Evolutionary conservation across 2,797 vertebrate species (phyloP).

Genomic region (Leuciscus waleckii): DNA sequence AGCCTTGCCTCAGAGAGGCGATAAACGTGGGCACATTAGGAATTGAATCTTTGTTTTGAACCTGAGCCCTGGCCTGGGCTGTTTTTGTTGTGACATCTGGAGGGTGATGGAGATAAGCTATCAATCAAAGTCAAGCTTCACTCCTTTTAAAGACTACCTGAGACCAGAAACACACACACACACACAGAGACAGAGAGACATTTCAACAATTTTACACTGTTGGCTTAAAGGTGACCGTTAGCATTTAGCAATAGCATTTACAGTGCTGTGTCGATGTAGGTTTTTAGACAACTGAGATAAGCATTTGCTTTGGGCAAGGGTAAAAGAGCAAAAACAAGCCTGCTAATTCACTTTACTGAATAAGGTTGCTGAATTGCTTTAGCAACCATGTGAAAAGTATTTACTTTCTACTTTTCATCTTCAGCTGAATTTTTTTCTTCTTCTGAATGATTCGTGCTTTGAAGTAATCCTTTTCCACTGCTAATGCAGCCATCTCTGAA

Average conservation of each 20-base stretch:
- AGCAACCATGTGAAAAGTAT: constrained; percentile 27
- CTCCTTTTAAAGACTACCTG: constrained; percentile 46
- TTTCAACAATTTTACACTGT: not conserved
- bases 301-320: constrained; percentile 36
- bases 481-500: constrained; percentile 11
- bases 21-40: constrained; percentile 58
- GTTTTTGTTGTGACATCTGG: constrained; percentile 51
- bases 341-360: constrained; percentile 26
- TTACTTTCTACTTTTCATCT: constrained; percentile 4
- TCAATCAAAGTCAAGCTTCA: constrained; percentile 55
- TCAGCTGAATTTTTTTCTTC: not conserved
- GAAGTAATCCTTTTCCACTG: constrained; percentile 11
- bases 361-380: constrained; percentile 23
- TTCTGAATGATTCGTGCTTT: not conserved
- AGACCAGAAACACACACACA: constrained; percentile 5
- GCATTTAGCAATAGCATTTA: constrained; percentile 4
- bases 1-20: constrained; percentile 48
- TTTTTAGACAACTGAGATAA: constrained; percentile 40
- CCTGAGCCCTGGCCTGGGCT: constrained; percentile 49
- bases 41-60: constrained; percentile 60
- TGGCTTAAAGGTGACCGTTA: constrained; percentile 33
- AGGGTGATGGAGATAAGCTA: constrained; percentile 57
- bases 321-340: constrained; percentile 26
- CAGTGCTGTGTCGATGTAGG: not conserved
- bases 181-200: not conserved